Evolutionary conservation across 2,888 invertebrate species (phyloP), one percentile per base, ranked within the genome.

Genomic region (Ceramica pisi): DNA sequence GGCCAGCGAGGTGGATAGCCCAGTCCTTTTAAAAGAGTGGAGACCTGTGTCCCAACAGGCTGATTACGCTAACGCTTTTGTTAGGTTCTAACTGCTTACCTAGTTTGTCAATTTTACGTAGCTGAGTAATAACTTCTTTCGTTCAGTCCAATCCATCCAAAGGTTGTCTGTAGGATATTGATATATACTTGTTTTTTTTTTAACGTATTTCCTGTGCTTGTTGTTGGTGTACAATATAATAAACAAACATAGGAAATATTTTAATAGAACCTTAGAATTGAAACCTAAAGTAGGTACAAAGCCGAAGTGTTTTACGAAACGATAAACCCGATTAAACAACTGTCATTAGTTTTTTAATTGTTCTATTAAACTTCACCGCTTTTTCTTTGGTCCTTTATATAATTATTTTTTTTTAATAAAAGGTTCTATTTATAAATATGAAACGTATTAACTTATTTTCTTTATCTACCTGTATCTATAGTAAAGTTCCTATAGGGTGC

Each of bases 241-340:
- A 31, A 31, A 31, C 6, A 5, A 5, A 16, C 26, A 26, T 26
- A 53, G 26, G 10, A 21, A 50, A 46, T 46, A 46, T 46, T 50
- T 21, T 50, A 48, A 21, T 50, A n/a, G n/a, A 51, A 1, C 26
- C 8, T n/a, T n/a, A n/a, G n/a, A n/a, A 55, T 55, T 9, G 26
- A 9, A 53, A 26, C 3, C 16, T 16, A 26, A 16, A 2, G 31
- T 19, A 26, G 0, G 16, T 7, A 26, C 0, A 4, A 6, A 26
- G 4, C 10, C 10, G 31, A 44, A 57, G 7, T 19, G 12, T 44
- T 14, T 38, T 14, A 16, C 19, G 26, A 31, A 31, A 56, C 26
- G 21, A 59, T 59, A 44, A 46, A 8, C 31, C 21, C 26, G 26
- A 62, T 50, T 50, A 67, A 50, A 62, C 67, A 50, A 41, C n/a